Percentiles rank a stretch among this genome's conserved stretches.
These are phyloP conservation scores for Charina bottae DNA, from an alignment of 2,113 vertebrate genomes.

Conservation along the genomic window DNA sequence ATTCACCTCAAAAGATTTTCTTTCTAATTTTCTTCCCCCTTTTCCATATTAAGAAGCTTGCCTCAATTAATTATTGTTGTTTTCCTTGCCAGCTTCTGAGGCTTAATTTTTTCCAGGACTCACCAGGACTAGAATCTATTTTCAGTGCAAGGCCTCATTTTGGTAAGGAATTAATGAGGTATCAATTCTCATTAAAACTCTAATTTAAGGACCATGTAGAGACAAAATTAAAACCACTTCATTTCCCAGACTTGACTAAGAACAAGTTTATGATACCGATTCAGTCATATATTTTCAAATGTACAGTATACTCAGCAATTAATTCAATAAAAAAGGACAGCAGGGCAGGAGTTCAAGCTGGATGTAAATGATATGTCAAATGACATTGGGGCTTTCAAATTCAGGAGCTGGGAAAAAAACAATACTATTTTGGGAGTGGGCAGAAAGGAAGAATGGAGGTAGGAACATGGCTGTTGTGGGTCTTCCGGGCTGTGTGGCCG, in stretches of 20 bases:
- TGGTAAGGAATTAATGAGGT: slow-evolving; percentile 41
- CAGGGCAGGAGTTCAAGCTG: not conserved
- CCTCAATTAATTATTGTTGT: not conserved
- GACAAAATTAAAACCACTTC: slow-evolving; percentile 33
- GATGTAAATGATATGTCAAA: not conserved
- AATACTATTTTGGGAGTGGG: not conserved
- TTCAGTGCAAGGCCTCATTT: slow-evolving; percentile 20
- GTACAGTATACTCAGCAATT: not conserved
- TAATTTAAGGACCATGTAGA: slow-evolving; percentile 38
- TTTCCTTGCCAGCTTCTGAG: not conserved
- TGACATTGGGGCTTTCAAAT: not conserved
- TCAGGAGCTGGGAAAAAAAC: not conserved
- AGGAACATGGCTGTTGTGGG: too few relatives aligned
- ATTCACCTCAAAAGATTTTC: not conserved
- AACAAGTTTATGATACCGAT: slow-evolving; percentile 18
- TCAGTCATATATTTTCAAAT: slow-evolving; percentile 23
- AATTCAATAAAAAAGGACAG: not conserved
- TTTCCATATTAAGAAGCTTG: not conserved
- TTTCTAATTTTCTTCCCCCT: not conserved
- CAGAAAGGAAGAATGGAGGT: not conserved
- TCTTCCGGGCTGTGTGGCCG: too few relatives aligned
- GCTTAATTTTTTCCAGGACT: slow-evolving; percentile 12
- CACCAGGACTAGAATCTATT: slow-evolving; percentile 28
- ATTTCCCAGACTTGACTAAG: slow-evolving; percentile 18
- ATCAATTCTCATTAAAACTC: slow-evolving; percentile 41